Evolutionary conservation across 2,113 vertebrate genomes (phyloP).

Genomic region (Telmatochromis bifrenatus): DNA sequence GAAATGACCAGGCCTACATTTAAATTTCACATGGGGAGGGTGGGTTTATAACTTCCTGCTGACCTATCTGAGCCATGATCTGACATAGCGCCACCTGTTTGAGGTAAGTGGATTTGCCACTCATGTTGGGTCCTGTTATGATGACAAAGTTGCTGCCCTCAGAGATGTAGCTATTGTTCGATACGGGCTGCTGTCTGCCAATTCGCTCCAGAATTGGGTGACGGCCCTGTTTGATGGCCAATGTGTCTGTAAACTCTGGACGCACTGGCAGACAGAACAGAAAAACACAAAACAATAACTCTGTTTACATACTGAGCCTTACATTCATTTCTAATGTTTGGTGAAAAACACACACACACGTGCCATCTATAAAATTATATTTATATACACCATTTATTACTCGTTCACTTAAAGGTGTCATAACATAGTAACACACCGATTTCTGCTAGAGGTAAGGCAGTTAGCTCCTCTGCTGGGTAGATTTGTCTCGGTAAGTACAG

Average conservation of each 20-base stretch:
- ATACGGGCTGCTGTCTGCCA: constrained; percentile 80
- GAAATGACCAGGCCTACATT: neutral
- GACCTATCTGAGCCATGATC: constrained; percentile 97
- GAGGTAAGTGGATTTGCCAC: constrained; percentile 95
- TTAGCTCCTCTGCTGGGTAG: constrained; percentile 2
- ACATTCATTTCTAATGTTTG: neutral
- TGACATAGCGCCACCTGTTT: constrained; percentile 96
- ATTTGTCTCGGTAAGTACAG: constrained; percentile 36
- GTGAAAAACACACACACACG: neutral
- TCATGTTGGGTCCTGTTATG: constrained; percentile 97
- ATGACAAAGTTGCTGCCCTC: constrained; percentile 92
- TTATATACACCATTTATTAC: neutral
- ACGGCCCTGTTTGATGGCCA: constrained; percentile 90
- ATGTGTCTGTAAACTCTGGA: constrained; percentile 94
- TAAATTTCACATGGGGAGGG: neutral
- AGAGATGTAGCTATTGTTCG: constrained; percentile 88
- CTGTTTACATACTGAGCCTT: neutral
- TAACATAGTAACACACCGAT: neutral
- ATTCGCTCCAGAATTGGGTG: constrained; percentile 95
- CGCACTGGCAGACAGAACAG: constrained; percentile 74
- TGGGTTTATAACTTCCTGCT: constrained; percentile 4
- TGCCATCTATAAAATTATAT: neutral
- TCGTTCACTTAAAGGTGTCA: neutral
- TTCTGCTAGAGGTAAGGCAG: neutral
- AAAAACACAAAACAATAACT: neutral